Conservation (phyloP, 2,797 vertebrate genomes). For the Poecile montanus region DNA sequence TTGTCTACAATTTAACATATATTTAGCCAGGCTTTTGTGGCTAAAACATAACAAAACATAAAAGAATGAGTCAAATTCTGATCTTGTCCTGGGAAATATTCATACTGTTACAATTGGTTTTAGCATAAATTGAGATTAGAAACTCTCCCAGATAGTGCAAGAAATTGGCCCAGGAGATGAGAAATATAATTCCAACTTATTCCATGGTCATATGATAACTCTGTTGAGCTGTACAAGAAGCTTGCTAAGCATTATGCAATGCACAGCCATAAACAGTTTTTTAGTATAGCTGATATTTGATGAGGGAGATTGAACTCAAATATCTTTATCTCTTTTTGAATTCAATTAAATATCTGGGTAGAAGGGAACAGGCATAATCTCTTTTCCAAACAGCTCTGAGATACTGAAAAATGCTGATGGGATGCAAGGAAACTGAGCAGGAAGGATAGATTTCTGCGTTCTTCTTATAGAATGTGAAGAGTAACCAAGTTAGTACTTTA, state of each 20-base stretch:
- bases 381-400: not conserved
- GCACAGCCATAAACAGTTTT: not conserved
- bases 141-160: not conserved
- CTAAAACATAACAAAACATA: not conserved
- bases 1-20: not conserved
- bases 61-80: not conserved
- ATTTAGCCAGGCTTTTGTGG: not conserved
- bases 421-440: not conserved
- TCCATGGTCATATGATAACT: not conserved
- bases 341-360: not conserved
- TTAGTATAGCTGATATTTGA: not conserved
- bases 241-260: not conserved
- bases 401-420: not conserved
- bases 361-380: not conserved
- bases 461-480: not conserved
- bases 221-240: not conserved
- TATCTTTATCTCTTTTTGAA: not conserved
- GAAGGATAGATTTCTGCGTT: not conserved
- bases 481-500: not conserved
- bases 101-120: not conserved
- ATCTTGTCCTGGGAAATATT: conserved; percentile 2
- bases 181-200: not conserved
- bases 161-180: not conserved
- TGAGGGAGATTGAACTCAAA: not conserved
- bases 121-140: not conserved